Base-by-base conservation (phyloP, 1,140 invertebrate genomes). In the Hylyphantes graminicola region DNA sequence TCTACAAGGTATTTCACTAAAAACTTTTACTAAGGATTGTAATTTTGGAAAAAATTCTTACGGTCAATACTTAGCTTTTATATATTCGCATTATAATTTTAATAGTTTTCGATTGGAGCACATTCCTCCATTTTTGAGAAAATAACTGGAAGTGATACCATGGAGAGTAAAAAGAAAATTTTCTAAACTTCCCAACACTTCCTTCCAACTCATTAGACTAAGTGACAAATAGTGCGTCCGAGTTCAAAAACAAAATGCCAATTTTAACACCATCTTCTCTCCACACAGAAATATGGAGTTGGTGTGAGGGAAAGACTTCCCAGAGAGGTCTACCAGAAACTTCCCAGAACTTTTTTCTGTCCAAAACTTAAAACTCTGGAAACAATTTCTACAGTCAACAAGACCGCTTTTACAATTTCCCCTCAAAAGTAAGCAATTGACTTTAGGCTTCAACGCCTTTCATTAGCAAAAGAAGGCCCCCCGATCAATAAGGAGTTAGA, bases 351-450 rank as follows among this genome's bases (percentile, higher is more conserved):
- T 35, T 57, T 74, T 74, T 59, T 59, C 72, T 15, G 55, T 1
- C 2, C 64, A n/a, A 65, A 65, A 65, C 64, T 12, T 21, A 59
- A n/a, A 59, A 17, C 12, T 35, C 15, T 35, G 53, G 53, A 51
- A 74, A 74, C 70, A 75, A 83, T 83, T 83, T 55, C 59, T 74
- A 74, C 63, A 74, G 80, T 83, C 70, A 67, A 83, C 80, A 83
- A 65, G 61, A 83, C 80, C 80, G 57, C 80, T 83, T 83, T 74
- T 83, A 83, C 80, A 74, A 74, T 83, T 75, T 65, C 17, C 70
- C 76, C 54, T 21, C 67, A 51, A 65, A 75, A 83, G 59, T 50
- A 67, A 67, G 79, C 79, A 81, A 74, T 83, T 75, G 80, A 83
- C 70, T 83, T 83, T 19, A 35, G 59, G 61, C 75, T 67, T 67